Percentiles rank a stretch among this genome's conserved stretches.
These are phyloP conservation scores for Scomber japonicus DNA, from an alignment of 2,113 vertebrate species.

Conservation along the genomic window DNA sequence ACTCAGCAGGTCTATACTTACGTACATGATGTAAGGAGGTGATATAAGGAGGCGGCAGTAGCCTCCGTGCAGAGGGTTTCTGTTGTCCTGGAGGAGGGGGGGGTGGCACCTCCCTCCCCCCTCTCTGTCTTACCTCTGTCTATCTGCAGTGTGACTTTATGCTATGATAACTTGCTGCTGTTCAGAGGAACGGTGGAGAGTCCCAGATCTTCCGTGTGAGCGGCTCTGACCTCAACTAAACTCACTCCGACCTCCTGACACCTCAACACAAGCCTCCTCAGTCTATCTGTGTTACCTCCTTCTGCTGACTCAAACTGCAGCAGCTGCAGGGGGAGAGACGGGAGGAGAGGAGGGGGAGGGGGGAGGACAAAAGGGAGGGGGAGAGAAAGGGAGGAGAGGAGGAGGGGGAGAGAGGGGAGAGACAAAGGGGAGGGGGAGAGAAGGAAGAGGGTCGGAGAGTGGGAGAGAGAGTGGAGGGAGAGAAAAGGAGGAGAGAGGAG, in stretches of 20 bases:
- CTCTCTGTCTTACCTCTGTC: conserved; percentile 62
- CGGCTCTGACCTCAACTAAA: conserved; percentile 41
- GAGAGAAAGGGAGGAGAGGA: too few relatives aligned
- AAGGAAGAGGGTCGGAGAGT: not conserved
- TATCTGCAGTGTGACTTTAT: conserved; percentile 17
- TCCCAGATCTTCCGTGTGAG: not conserved
- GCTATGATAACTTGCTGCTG: too few relatives aligned
- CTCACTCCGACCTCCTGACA: conserved; percentile 97
- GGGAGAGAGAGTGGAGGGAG: not conserved
- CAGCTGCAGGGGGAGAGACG: conserved; percentile 85
- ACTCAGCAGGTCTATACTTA: conserved; percentile 98
- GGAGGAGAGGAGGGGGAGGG: too few relatives aligned
- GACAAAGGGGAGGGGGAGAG: not conserved
- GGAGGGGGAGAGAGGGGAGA: too few relatives aligned
- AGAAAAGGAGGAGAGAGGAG: too few relatives aligned
- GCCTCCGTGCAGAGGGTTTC: not conserved
- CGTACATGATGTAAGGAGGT: conserved; percentile 92
- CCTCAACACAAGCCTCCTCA: conserved; percentile 94
- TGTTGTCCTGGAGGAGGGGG: conserved; percentile 71
- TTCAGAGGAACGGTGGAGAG: not conserved
- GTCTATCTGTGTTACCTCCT: conserved; percentile 94
- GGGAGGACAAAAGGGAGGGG: too few relatives aligned
- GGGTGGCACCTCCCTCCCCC: conserved; percentile 22
- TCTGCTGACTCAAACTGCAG: conserved; percentile 96
- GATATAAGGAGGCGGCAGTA: conserved; percentile 83